phyloP scores from a whole-genome alignment of 2,888 invertebrate species.

The Cheilosia grossa region DNA sequence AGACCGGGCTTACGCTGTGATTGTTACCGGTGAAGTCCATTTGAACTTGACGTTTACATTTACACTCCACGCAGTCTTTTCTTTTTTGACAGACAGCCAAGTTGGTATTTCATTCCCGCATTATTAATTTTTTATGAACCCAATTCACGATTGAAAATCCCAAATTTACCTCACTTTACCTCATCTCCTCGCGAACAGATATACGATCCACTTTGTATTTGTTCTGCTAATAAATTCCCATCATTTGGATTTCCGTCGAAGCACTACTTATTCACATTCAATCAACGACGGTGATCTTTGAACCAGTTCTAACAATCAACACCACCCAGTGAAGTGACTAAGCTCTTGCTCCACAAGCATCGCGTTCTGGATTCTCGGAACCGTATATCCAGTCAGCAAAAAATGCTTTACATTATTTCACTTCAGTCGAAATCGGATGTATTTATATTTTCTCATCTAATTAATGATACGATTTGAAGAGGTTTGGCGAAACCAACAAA shows the following conservation, averaged over 20 bases:
- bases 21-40: no score
- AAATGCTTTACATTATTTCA: constrained; percentile 36
- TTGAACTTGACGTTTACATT: no score
- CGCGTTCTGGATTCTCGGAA: constrained; percentile 49
- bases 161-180: background rate
- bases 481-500: constrained; percentile 35
- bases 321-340: constrained; percentile 62
- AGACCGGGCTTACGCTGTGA: no score
- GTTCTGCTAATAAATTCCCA: constrained; percentile 8
- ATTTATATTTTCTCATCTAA: constrained; percentile 54
- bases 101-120: no score
- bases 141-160: background rate
- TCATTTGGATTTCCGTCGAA: constrained; percentile 45
- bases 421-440: constrained; percentile 30
- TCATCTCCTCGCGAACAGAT: background rate
- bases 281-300: constrained; percentile 48
- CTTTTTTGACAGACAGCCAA: no score
- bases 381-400: constrained; percentile 34
- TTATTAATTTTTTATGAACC: background rate
- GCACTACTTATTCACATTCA: constrained; percentile 49
- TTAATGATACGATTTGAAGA: constrained; percentile 52
- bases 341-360: constrained; percentile 43
- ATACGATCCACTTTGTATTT: background rate
- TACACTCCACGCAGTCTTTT: no score
- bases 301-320: constrained; percentile 62